Percentiles rank a stretch among this genome's conserved stretches.
These are phyloP conservation scores for Pseudanteris insignis DNA, from an alignment of 2,888 invertebrate species.

Conservation along the genomic window DNA sequence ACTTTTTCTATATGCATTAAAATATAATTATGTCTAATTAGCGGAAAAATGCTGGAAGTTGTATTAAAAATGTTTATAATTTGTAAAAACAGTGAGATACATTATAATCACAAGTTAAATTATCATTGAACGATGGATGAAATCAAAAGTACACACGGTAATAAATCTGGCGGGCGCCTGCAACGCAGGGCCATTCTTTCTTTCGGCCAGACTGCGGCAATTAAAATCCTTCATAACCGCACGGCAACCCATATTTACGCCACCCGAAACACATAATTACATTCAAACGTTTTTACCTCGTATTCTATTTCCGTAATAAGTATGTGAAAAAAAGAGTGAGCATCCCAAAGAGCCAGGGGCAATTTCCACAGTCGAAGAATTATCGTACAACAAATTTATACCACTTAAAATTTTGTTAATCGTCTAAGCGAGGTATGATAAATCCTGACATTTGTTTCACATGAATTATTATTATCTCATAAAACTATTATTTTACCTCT, in stretches of 20 bases:
- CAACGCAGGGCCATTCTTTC: not conserved
- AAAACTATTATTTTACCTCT: too few species aligned
- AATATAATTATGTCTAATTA: too few species aligned
- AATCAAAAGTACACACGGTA: not conserved
- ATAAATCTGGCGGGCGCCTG: not conserved
- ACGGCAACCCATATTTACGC: slow-evolving; percentile 9
- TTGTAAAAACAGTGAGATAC: too few species aligned
- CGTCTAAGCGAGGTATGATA: too few species aligned
- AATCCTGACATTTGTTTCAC: too few species aligned
- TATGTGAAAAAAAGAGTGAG: slow-evolving; percentile 7
- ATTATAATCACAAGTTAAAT: not conserved
- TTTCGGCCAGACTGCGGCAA: slow-evolving; percentile 2
- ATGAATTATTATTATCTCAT: too few species aligned
- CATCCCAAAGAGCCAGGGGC: slow-evolving; percentile 4
- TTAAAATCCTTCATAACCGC: slow-evolving; percentile 11
- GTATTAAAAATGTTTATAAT: too few species aligned
- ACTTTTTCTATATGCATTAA: too few species aligned
- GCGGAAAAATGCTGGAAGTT: too few species aligned
- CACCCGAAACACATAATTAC: slow-evolving; percentile 18
- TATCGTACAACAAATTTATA: too few species aligned
- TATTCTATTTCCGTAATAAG: slow-evolving; percentile 26
- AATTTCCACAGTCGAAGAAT: too few species aligned
- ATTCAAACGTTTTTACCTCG: slow-evolving; percentile 14
- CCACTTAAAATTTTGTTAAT: too few species aligned
- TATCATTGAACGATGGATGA: not conserved